Evolutionary conservation across 2,888 invertebrate species (phyloP), one percentile per base, ranked within the genome.

Genomic region (Poecilus cupreus): DNA sequence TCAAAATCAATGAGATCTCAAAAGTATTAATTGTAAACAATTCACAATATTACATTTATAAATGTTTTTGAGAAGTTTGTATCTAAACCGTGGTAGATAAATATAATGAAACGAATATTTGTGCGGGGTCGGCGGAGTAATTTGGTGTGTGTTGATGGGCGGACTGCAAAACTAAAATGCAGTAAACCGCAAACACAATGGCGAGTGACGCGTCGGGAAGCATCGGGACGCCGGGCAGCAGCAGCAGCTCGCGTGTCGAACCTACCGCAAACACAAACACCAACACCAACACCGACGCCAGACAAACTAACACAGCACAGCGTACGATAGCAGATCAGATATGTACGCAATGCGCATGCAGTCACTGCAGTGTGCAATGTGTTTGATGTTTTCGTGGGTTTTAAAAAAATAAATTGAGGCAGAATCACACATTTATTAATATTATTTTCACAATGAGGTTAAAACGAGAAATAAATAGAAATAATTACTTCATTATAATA

Each of bases 181-280:
- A 51, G 51, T 51, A 51, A 51, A 51, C 51, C 51, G 51, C 51
- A 51, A 13, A 51, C 51, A 51, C 51, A 51, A 51, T 51, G 51
- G 51, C 51, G 51, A 3, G 18, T 18, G 51, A 13, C 18, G 18
- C 13, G 51, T 8, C 49, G 13, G 16, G 49, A n/a, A 6, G 18
- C 13, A 18, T 8, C 49, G 13, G 16, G 49, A n/a, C 49, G 18
- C 8, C 11, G 11, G 51, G 51, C 51, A 18, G 51, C 51, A 13
- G 13, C 51, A 51, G 51, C 51, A 13, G 51, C 18, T 51, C 18
- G 51, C 51, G 51, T 51, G 51, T 51, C 16, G 18, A 13, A 51
- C 18, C 13, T 18, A 51, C 51, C 51, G 18, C 51, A 51, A 49
- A 49, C 49, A 13, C 8, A 49, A 51, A 13, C 18, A 51, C 16